Evolutionary conservation across 53 echinoderm and acorn worm species (phyloP).

Genomic region (Paelopatides confundens): DNA sequence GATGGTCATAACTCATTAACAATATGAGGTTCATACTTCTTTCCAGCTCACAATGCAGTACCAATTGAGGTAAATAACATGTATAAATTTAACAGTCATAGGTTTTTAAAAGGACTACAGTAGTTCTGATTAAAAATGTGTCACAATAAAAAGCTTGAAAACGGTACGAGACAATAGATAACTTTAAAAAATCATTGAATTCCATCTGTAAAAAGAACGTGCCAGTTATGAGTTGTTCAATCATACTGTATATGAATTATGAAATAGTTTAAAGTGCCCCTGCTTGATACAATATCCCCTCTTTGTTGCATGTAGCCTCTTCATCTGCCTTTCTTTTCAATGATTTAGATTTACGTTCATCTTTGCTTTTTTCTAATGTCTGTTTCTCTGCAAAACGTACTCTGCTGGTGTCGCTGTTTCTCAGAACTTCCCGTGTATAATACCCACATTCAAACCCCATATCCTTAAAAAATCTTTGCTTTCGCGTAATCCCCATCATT

Average conservation of each 20-base stretch:
- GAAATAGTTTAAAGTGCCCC: too few relatives aligned
- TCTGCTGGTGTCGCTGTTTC: background rate
- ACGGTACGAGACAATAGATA: background rate
- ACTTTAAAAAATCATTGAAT: background rate
- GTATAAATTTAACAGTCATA: too few relatives aligned
- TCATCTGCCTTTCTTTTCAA: conserved; percentile 42
- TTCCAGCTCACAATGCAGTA: too few relatives aligned
- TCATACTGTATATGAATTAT: too few relatives aligned
- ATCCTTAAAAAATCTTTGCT: background rate
- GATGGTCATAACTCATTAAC: too few relatives aligned
- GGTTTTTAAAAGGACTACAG: too few relatives aligned
- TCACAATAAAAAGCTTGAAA: background rate
- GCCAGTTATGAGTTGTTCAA: background rate
- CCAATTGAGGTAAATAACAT: too few relatives aligned
- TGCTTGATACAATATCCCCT: background rate
- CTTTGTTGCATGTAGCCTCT: conserved; percentile 1
- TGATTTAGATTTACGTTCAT: background rate
- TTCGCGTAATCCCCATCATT: conserved; percentile 26
- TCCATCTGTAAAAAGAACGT: too few relatives aligned
- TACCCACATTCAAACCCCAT: background rate
- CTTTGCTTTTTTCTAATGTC: background rate
- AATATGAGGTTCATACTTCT: too few relatives aligned
- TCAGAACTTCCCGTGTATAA: background rate
- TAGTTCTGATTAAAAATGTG: background rate
- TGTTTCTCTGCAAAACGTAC: background rate